Percentiles rank a stretch among this genome's conserved stretches.
These are phyloP conservation scores for Odocoileus virginianus DNA, from an alignment of 2,113 vertebrate genomes.

Conservation along the genomic window DNA sequence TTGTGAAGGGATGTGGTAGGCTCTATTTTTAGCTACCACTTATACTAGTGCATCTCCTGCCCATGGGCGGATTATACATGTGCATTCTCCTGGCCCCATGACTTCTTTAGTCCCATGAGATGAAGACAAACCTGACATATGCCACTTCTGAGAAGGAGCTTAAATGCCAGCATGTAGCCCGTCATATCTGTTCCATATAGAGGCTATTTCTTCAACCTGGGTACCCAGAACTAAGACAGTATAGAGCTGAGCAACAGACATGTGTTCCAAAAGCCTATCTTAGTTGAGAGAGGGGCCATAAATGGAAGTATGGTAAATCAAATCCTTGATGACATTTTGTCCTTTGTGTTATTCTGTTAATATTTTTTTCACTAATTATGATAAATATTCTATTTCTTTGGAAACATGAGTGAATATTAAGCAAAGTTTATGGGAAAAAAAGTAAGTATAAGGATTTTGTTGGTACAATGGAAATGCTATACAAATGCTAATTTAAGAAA, in stretches of 20 bases:
- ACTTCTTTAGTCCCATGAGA: neutral
- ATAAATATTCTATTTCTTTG: neutral
- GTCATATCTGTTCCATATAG: neutral
- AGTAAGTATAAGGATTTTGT: neutral
- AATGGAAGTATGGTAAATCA: neutral
- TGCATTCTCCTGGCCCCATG: neutral
- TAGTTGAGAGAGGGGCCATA: neutral
- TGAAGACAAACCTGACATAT: neutral
- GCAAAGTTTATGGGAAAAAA: neutral
- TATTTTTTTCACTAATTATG: neutral
- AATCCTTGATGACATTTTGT: neutral
- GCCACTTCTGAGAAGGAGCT: neutral
- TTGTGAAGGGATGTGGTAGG: neutral
- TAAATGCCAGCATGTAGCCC: neutral
- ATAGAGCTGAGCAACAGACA: neutral
- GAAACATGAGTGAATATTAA: neutral
- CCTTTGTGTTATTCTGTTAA: neutral
- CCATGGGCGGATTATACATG: neutral
- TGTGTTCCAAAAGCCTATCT: neutral
- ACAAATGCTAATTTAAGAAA: neutral
- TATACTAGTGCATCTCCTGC: neutral
- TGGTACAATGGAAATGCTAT: neutral
- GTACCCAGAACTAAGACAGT: neutral
- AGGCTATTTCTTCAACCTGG: neutral
- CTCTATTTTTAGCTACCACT: neutral